phyloP scores from a whole-genome alignment of 1,140 invertebrate genomes.

The Sinella curviseta region DNA sequence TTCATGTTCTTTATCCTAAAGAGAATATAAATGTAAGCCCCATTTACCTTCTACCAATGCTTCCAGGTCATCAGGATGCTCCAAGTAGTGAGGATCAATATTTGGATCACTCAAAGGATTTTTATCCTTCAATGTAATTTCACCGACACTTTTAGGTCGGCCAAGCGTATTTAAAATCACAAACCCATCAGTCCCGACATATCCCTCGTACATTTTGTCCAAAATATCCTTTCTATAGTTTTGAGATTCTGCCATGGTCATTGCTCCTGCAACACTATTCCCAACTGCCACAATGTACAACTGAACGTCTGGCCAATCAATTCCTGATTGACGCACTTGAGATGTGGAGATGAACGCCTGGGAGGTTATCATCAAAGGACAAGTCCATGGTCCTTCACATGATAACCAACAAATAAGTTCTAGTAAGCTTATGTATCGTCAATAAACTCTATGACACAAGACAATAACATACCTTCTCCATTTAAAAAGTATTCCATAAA shows the following conservation, averaged over 20 bases:
- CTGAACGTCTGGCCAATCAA: constrained; percentile 44
- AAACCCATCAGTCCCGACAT: constrained; percentile 30
- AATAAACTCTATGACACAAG: neutral
- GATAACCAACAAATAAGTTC: neutral
- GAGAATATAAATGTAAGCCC: neutral
- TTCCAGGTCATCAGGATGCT: constrained; percentile 36
- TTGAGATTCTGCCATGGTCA: constrained; percentile 8
- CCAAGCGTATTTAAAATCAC: constrained; percentile 27
- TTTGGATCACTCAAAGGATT: constrained; percentile 37
- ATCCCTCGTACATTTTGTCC: constrained; percentile 15
- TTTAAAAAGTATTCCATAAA: constrained; percentile 34
- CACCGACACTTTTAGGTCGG: constrained; percentile 35
- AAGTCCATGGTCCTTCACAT: constrained; percentile 16
- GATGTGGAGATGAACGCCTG: constrained; percentile 32
- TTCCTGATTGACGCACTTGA: neutral
- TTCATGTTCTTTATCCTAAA: neutral
- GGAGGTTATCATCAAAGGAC: neutral
- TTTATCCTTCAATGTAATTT: constrained; percentile 41
- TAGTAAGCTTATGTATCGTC: neutral
- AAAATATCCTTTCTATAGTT: constrained; percentile 28
- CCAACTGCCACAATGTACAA: constrained; percentile 28
- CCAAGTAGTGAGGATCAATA: constrained; percentile 43
- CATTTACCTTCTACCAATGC: constrained; percentile 29
- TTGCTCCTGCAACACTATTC: neutral
- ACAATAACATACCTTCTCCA: constrained; percentile 33